Evolutionary conservation across 2,888 invertebrate species (phyloP).

Genomic region (Girardia tigrina): DNA sequence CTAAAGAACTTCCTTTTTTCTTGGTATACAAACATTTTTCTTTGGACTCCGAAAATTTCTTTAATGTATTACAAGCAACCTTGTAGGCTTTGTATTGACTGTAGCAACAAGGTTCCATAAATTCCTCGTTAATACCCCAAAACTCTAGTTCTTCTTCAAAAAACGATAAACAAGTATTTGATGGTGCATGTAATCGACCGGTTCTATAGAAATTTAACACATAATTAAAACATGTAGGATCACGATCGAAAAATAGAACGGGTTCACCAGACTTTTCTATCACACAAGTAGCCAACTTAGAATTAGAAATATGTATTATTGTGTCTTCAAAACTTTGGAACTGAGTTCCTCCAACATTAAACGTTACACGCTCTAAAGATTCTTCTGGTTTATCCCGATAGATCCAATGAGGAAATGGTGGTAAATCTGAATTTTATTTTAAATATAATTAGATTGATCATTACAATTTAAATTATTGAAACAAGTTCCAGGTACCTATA

Average conservation of each 20-base stretch:
- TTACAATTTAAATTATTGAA: too few species aligned
- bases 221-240: background rate
- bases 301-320: background rate
- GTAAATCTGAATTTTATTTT: background rate
- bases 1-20: background rate
- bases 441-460: too few species aligned
- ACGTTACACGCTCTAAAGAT: background rate
- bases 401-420: background rate
- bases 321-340: background rate
- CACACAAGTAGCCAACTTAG: background rate
- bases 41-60: conserved; percentile 12
- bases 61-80: conserved; percentile 4
- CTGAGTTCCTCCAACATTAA: background rate
- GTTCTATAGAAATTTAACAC: conserved; percentile 5
- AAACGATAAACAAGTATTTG: background rate
- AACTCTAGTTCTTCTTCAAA: conserved; percentile 9
- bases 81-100: conserved; percentile 3
- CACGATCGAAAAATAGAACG: background rate
- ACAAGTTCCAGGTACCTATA: too few species aligned
- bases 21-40: background rate
- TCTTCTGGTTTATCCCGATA: conserved; percentile 3
- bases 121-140: background rate
- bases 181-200: background rate
- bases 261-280: background rate
- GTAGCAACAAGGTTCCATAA: conserved; percentile 8